A percentile compares a stretch with the other conserved stretches of the same genome.
These are phyloP conservation scores for Xiphias gladius DNA, from an alignment of 2,113 vertebrate genomes.

Conservation along the genomic window DNA sequence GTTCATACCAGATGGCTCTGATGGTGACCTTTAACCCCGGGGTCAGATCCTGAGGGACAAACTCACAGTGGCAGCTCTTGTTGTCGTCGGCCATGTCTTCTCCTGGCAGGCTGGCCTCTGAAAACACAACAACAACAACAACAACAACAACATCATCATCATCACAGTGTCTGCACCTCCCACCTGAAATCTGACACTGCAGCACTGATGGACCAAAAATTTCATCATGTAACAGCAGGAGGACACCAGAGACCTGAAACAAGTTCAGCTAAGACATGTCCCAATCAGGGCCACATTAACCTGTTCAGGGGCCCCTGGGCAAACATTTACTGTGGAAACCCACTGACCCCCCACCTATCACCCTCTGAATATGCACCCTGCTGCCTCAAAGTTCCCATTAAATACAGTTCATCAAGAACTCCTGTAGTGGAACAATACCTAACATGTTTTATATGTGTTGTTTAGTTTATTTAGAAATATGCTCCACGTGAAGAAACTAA, in stretches of 20 bases:
- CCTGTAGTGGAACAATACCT: no score
- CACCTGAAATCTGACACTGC: background rate
- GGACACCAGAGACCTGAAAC: constrained; percentile 12
- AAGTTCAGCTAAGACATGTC: no score
- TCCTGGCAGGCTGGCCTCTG: constrained; percentile 94
- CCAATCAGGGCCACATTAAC: no score
- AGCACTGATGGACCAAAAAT: background rate
- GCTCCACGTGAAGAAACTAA: no score
- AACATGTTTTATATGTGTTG: no score
- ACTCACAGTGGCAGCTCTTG: constrained; percentile 97
- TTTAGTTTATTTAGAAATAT: no score
- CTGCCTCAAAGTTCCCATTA: no score
- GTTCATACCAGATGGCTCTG: constrained; percentile 94
- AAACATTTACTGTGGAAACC: no score
- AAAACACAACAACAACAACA: constrained; percentile 57
- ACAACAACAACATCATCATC: constrained; percentile 4
- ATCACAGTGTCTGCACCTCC: background rate
- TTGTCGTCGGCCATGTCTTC: constrained; percentile 95
- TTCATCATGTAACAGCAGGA: background rate
- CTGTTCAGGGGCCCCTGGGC: no score
- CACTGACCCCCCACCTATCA: no score
- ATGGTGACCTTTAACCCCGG: constrained; percentile 97
- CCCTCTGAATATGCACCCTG: no score
- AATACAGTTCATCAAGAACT: no score
- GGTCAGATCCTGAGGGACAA: constrained; percentile 94